phyloP scores from a whole-genome alignment of 2,113 vertebrate species.

The Natator depressus region DNA sequence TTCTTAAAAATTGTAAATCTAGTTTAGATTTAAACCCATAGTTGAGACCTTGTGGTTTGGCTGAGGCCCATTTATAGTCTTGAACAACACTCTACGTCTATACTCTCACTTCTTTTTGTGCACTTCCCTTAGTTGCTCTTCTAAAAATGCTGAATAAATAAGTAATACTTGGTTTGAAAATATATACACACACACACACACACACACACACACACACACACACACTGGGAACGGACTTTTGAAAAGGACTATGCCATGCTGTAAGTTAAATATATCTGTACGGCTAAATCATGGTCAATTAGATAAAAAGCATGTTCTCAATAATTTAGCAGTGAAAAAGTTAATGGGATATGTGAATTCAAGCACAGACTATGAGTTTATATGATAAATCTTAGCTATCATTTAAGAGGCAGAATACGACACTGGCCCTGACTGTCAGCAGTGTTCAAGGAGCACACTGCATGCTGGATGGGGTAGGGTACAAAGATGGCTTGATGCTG shows the following conservation, averaged over 20 bases:
- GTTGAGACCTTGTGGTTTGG: conserved; percentile 24
- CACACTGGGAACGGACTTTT: not conserved
- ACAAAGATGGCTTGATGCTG: not conserved
- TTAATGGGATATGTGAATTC: not conserved
- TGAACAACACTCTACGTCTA: not conserved
- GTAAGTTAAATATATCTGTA: not conserved
- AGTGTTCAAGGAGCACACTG: not conserved
- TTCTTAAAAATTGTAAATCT: conserved; percentile 30
- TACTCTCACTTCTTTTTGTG: not conserved
- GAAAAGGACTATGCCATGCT: not conserved
- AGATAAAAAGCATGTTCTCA: not conserved
- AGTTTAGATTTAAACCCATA: not conserved
- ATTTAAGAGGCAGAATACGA: not conserved
- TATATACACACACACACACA: not conserved
- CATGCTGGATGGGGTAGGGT: not conserved
- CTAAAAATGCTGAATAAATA: not conserved
- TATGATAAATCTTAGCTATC: not conserved
- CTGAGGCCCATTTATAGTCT: conserved; percentile 18
- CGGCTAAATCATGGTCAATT: conserved; percentile 14
- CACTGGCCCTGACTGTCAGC: not conserved
- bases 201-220: not conserved
- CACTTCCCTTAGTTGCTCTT: not conserved
- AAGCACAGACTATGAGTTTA: not conserved
- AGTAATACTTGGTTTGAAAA: rapidly evolving
- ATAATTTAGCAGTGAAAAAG: conserved; percentile 5